Conservation (phyloP, 2,113 vertebrate species). For the Thomomys bottae region DNA sequence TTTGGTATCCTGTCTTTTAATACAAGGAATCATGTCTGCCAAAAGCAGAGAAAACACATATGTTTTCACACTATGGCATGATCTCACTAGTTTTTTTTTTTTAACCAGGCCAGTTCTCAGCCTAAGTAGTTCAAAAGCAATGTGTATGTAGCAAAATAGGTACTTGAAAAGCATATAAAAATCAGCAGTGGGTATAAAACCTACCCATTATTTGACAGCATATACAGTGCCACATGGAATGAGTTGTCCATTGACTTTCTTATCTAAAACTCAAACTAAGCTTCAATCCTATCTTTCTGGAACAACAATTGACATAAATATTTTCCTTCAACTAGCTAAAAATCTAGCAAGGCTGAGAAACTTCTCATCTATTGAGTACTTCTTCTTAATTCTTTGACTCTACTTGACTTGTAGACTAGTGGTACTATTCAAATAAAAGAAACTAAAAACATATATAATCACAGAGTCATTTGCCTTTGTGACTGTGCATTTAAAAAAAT, state of each 20-base stretch:
- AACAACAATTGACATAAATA: background rate
- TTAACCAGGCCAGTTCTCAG: background rate
- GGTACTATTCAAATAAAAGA: background rate
- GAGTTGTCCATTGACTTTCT: background rate
- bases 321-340: constrained; percentile 6
- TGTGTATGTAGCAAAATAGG: background rate
- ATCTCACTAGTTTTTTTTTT: background rate
- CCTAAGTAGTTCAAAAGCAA: background rate
- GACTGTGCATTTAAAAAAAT: background rate
- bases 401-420: background rate
- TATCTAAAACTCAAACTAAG: background rate
- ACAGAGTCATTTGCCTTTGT: background rate
- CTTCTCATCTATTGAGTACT: background rate
- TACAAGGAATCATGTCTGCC: background rate
- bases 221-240: background rate
- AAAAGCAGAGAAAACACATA: background rate
- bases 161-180: background rate
- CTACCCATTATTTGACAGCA: background rate
- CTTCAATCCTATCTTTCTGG: background rate
- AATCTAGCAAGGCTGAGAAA: background rate
- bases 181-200: too few species aligned
- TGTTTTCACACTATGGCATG: background rate
- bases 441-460: background rate
- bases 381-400: background rate
- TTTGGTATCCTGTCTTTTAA: background rate